Base-by-base conservation (phyloP, 1,140 invertebrate genomes). In the Neodiprion fabricii region DNA sequence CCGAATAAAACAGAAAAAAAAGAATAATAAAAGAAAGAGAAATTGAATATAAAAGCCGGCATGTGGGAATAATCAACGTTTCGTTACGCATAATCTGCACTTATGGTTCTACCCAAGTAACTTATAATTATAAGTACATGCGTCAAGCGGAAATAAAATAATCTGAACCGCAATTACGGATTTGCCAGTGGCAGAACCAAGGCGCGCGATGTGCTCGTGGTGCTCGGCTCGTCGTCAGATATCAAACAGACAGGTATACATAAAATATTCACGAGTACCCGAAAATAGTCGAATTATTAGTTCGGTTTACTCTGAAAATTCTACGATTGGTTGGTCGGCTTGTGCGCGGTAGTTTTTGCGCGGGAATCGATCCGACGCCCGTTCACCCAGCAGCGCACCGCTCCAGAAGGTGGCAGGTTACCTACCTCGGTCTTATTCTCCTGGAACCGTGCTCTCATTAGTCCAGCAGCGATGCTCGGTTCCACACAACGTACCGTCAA, bases 321-420 rank as follows among this genome's bases (percentile, higher is more conserved):
- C 72, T 71, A 75, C 73, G 21, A 40, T 71, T 73, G 75, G 74
- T 78, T 75, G 23, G 71, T 10, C 28, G 73, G 72, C 70, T 77
- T 75, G 72, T 66, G 77, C 67, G 65, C 70, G 70, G 70, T 48
- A 71, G 69, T 81, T 81, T 81, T 81, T 81, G 79, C 80, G 80
- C 80, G 80, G 76, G 78, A 79, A 81, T 81, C 80, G 80, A 81
- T 81, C 48, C 48, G 28, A 40, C 28, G 28, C 11, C 70, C 48
- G 70, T 49, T 71, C 28, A 40, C 28, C 28, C 28, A 40, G 28
- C 28, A n/a, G 23, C 12, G 48, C 21, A 71, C n/a, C 28, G 12
- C 70, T 71, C 10, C 40, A 14, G 70, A 61, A 17, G 70, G 21
- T 49, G 78, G 73, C 76, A 11, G 73, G 73, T 76, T 80, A 76